Conservation (phyloP, 2,113 vertebrate species). For the Tragelaphus scriptus region DNA sequence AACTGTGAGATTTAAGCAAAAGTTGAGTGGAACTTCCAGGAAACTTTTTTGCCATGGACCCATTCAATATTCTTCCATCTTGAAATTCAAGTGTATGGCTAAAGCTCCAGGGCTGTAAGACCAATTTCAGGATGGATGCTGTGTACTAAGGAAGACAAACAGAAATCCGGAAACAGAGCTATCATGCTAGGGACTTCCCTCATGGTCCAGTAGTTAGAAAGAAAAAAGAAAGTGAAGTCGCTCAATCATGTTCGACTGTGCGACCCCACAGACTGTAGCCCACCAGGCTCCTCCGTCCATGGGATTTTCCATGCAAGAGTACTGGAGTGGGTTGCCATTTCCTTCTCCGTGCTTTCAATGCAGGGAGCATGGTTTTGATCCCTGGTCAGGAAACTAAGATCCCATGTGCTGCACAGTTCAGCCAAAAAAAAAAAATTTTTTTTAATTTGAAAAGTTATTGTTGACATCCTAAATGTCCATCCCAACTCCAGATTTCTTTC, state of each 20-base stretch:
- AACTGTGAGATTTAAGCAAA: not conserved
- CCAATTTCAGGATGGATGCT: not conserved
- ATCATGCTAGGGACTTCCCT: not conserved
- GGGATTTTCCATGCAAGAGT: not conserved
- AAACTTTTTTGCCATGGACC: not conserved
- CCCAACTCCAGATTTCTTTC: not conserved
- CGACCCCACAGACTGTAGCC: not conserved
- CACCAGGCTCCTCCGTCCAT: not conserved
- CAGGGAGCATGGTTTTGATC: not conserved
- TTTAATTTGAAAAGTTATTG: not conserved
- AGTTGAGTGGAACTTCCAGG: not conserved
- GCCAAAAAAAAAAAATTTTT: not conserved
- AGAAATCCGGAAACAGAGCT: not conserved
- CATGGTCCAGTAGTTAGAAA: not conserved
- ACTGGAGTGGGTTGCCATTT: not conserved
- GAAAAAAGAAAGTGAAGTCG: not conserved
- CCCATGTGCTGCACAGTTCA: not conserved
- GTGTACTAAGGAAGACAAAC: not conserved
- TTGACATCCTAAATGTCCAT: not conserved
- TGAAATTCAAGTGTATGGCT: not conserved
- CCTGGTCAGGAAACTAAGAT: not conserved
- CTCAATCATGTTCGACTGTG: not conserved
- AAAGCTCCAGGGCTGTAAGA: not conserved
- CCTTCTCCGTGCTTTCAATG: not conserved
- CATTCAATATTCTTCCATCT: not conserved